These are phyloP conservation scores for Sebastes hubbsi DNA, from an alignment of 2,797 vertebrate genomes.

Conservation along the genomic window DNA sequence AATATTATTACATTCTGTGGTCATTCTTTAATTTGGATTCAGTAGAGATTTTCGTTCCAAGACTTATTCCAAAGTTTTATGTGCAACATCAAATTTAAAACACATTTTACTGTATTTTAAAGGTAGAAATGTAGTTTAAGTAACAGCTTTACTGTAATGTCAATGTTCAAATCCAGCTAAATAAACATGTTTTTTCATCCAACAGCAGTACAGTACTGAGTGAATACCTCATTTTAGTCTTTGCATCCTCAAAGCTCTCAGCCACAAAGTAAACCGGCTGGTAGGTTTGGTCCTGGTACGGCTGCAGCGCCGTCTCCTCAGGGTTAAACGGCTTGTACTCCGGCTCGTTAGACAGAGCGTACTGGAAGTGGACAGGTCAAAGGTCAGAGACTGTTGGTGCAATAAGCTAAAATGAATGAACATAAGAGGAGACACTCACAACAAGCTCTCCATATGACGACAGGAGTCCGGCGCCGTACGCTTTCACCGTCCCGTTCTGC, in stretches of 20 bases:
- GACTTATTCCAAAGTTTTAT: neutral
- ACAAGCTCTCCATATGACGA: constrained; percentile 86
- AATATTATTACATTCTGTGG: neutral
- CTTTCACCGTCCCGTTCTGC: constrained; percentile 84
- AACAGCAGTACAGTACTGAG: neutral
- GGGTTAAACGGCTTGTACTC: constrained; percentile 85
- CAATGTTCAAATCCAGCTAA: neutral
- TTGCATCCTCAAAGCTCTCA: constrained; percentile 89
- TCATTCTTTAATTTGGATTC: neutral
- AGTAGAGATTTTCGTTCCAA: neutral
- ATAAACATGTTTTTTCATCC: neutral
- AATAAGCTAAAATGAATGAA: neutral
- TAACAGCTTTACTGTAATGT: neutral
- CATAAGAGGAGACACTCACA: constrained; percentile 64
- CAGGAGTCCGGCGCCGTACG: constrained; percentile 86
- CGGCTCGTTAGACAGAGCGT: constrained; percentile 86
- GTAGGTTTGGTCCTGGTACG: constrained; percentile 87
- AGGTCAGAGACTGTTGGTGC: neutral
- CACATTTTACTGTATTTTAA: neutral
- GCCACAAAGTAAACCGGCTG: constrained; percentile 89
- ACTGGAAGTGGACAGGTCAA: constrained; percentile 64
- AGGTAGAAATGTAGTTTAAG: neutral
- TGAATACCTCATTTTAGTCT: constrained; percentile 82
- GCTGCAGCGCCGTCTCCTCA: constrained; percentile 82
- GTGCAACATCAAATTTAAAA: neutral